phyloP scores from a whole-genome alignment of 1,140 invertebrate genomes.

The Trichoplusia ni region DNA sequence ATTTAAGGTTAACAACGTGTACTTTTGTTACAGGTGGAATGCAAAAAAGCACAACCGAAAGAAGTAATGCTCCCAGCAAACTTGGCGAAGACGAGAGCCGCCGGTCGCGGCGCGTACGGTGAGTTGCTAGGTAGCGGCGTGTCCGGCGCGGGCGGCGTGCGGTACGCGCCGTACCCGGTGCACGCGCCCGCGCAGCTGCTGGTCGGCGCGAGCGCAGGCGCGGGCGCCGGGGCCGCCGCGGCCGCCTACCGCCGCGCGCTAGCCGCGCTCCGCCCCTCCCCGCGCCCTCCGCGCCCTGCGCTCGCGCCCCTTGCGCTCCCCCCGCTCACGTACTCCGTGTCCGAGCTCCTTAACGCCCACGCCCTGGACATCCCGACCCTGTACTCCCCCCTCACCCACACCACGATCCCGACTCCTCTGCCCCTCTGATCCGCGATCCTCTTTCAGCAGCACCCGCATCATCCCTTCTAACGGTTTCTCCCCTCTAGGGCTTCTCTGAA shows the following conservation, averaged over 20 bases:
- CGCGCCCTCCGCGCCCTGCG: slow-evolving; percentile 66
- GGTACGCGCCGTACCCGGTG: slow-evolving; percentile 84
- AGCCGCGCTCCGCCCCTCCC: slow-evolving; percentile 73
- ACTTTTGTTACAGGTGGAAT: slow-evolving; percentile 93
- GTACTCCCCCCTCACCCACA: slow-evolving; percentile 73
- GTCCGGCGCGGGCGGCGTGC: slow-evolving; percentile 82
- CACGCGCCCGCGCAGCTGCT: slow-evolving; percentile 84
- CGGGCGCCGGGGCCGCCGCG: slow-evolving; percentile 61
- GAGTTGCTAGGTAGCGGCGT: slow-evolving; percentile 94
- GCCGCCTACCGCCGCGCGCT: slow-evolving; percentile 74
- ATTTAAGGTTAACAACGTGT: not conserved
- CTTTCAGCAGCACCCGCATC: slow-evolving; percentile 77
- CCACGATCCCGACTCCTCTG: slow-evolving; percentile 67
- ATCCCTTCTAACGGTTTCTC: slow-evolving; percentile 61
- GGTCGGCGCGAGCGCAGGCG: slow-evolving; percentile 74
- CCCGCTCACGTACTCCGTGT: slow-evolving; percentile 74
- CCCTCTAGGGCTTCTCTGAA: slow-evolving; percentile 16
- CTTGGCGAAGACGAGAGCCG: slow-evolving; percentile 95
- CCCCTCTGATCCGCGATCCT: slow-evolving; percentile 86
- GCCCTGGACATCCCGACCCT: slow-evolving; percentile 76
- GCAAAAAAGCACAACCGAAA: slow-evolving; percentile 99
- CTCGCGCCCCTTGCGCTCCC: slow-evolving; percentile 70
- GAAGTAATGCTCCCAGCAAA: slow-evolving; percentile 99
- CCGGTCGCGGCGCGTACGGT: slow-evolving; percentile 96
- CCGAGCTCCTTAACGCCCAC: slow-evolving; percentile 75